Evolutionary conservation across 2,888 invertebrate species (phyloP), one percentile per base, ranked within the genome.

Genomic region (Osedax frankpressi): DNA sequence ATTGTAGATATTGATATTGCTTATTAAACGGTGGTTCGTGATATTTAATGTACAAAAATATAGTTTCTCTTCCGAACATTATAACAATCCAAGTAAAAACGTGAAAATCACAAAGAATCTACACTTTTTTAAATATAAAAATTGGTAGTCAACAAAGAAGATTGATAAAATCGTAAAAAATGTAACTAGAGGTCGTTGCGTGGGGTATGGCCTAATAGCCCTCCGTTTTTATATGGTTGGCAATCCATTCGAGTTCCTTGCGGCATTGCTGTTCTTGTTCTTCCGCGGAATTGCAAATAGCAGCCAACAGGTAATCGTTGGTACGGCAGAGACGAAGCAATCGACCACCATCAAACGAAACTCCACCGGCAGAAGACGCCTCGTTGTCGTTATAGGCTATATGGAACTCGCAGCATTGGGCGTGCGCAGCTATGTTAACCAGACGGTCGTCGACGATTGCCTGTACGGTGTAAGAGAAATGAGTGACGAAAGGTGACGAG

Each of bases 201-300:
- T n/a, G n/a, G n/a, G n/a, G n/a, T n/a, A n/a, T 29, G 69, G 26
- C 28, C 73, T 70, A 77, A 71, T 74, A 77, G 24, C 77, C 77
- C 63, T 77, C 77, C 1, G 67, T 28, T 3, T 60, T 71, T 30
- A 77, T 74, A 63, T 77, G 77, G 26, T 76, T 74, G 2, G 70
- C 65, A 28, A 77, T 75, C 73, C 73, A 75, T 44, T 75, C 25
- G 27, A 77, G 65, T 30, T 77, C 77, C 44, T 72, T 74, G 6
- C 14, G 30, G 27, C 73, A 76, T 11, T 44, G 44, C 19, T 44
- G 44, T 24, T 74, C 68, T n/a, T 72, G 74, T 19, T 59, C 28
- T 25, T 73, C 74, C 6, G 30, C 30, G 19, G 63, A 59, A 1
- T 25, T 29, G 11, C 60, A 30, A 11, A 73, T 74, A 25, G 76